phyloP scores from a whole-genome alignment of 2,888 invertebrate species.

The Meiosimyza platycephala region DNA sequence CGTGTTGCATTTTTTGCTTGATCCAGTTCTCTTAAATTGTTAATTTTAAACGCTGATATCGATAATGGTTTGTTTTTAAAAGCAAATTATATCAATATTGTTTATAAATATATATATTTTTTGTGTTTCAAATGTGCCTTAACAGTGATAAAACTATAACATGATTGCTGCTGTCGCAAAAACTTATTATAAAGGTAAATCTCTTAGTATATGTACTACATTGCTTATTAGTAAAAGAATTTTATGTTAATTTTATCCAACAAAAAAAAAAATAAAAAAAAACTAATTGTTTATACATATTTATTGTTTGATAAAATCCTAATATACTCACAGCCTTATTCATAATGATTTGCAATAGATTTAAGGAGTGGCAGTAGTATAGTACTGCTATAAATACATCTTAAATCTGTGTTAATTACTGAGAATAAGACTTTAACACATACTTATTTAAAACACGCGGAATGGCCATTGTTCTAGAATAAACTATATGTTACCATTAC shows the following conservation, averaged over 20 bases:
- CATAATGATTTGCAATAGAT: too few relatives aligned
- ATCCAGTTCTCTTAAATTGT: constrained; percentile 15
- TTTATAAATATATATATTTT: constrained; percentile 32
- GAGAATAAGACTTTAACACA: constrained; percentile 34
- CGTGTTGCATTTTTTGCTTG: constrained; percentile 15
- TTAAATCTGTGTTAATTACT: constrained; percentile 19
- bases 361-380: not conserved
- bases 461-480: too few relatives aligned
- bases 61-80: constrained; percentile 17
- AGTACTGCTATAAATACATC: constrained; percentile 15
- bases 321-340: too few relatives aligned
- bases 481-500: too few relatives aligned
- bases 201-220: too few relatives aligned
- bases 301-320: too few relatives aligned
- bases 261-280: too few relatives aligned
- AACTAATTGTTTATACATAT: too few relatives aligned
- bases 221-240: too few relatives aligned
- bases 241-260: too few relatives aligned
- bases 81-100: constrained; percentile 14
- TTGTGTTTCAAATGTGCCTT: constrained; percentile 36
- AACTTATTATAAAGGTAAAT: too few relatives aligned
- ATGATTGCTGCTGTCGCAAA: constrained; percentile 1
- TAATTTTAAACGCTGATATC: constrained; percentile 36
- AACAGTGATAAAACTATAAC: constrained; percentile 39
- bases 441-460: constrained; percentile 2